Evolutionary conservation across 30 jellyfish, hydroid and myxozoan genomes (phyloP), one percentile per base, ranked within the genome.

Genomic region (Hydra vulgaris): DNA sequence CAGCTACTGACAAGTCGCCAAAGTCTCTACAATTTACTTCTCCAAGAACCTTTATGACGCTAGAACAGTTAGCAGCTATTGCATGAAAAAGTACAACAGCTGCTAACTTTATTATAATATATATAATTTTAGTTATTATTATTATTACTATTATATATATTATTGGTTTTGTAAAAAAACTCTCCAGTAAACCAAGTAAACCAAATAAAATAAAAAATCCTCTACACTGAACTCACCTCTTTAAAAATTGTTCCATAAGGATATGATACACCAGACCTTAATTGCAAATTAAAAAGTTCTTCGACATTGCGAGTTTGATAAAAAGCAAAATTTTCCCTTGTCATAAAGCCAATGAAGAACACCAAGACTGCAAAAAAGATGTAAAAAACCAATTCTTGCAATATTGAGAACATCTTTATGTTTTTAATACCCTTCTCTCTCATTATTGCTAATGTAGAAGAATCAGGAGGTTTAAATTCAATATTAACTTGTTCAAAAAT

Each of bases 381-480:
- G 76, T 92, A 92, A 70, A 87, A 81, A 21, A 86, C 72, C 15
- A 92, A 68, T 76, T 92, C 98, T 54, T 96, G 67, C 15, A 89
- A 66, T 12, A 92, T 80, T 1, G 96, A 95, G 25, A 80, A 78
- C 98, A 92, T 92, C 84, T 92, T 92, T 25, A 92, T 81, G 66
- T 92, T 96, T 55, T 86, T 92, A 67, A 81, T 80, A 8, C 96
- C 84, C 78, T 83, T 74, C 52, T 76, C 85, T 20, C 98, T 82
- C 95, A 92, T 86, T 7, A 88, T 86, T n/a, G 72, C 83, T 23
- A 92, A 85, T 27, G 84, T 79, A 16, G 75, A 70, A 12, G 74
- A 84, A 67, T 87, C 96, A 22, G 96, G 98, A 7, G 98, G 98
- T 85, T 91, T 52, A 3, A 73, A 61, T 84, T 78, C 79, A 75